These are phyloP conservation scores for Drosophila setosimentum DNA, from an alignment of 2,888 invertebrate species.

Conservation along the genomic window DNA sequence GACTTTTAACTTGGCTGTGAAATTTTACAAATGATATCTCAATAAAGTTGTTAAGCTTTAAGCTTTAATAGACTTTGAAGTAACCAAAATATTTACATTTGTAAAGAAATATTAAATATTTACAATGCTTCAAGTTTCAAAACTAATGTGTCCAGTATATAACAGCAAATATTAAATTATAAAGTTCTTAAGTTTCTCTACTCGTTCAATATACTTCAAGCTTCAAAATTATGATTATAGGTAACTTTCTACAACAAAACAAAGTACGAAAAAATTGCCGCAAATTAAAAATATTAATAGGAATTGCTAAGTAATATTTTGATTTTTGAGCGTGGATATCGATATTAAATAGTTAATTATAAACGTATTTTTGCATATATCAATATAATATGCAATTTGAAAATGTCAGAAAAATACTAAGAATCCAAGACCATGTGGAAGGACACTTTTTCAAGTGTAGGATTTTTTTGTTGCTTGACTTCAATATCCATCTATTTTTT, in stretches of 20 bases:
- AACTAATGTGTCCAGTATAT: no score
- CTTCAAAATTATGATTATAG: background rate
- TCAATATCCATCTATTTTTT: background rate
- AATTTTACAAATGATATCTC: background rate
- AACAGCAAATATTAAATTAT: background rate
- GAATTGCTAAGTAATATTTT: no score
- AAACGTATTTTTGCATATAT: background rate
- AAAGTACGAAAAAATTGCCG: background rate
- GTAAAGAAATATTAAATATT: no score
- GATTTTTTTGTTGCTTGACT: slow-evolving; percentile 11
- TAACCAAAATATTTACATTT: background rate
- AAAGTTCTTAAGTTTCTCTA: background rate
- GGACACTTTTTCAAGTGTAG: slow-evolving; percentile 16
- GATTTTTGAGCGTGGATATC: no score
- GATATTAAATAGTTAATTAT: no score
- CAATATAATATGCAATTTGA: background rate
- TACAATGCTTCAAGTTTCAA: background rate
- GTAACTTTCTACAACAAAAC: background rate
- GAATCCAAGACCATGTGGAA: no score
- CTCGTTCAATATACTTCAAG: background rate
- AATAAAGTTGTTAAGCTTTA: background rate
- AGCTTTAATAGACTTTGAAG: background rate
- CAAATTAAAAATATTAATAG: background rate
- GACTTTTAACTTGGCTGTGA: background rate
- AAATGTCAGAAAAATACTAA: background rate